Percentiles rank a stretch among this genome's conserved stretches.
Conservation (phyloP, 2,113 vertebrate species). For the Bucco capensis region DNA sequence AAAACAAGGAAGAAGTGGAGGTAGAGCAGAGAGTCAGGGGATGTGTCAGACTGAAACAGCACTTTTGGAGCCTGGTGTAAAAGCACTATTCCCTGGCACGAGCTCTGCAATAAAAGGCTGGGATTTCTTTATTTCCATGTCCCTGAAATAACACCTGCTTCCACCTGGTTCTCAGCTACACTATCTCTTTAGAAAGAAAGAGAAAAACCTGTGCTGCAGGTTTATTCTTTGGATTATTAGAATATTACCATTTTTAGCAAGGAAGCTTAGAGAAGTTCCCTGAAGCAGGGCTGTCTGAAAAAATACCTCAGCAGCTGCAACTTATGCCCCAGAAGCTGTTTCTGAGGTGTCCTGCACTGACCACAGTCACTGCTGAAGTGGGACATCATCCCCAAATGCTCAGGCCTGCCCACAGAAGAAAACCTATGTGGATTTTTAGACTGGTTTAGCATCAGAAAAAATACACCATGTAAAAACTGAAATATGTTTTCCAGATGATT, state of each 20-base stretch:
- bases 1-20: neutral
- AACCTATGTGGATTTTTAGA: neutral
- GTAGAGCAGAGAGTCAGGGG: neutral
- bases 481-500: neutral
- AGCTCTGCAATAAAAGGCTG: neutral
- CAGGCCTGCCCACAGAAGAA: neutral
- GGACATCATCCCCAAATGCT: neutral
- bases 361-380: neutral
- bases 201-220: neutral
- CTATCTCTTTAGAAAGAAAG: neutral
- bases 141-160: neutral
- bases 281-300: neutral
- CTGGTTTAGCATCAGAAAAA: slow-evolving; percentile 1
- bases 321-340: neutral
- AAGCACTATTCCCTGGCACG: neutral
- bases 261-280: neutral
- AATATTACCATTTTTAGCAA: neutral
- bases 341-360: neutral
- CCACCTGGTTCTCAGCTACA: neutral
- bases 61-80: neutral
- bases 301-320: neutral
- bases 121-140: neutral
- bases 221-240: neutral
- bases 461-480: neutral
- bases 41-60: neutral